Percentiles rank a stretch among this genome's conserved stretches.
phyloP scores from a whole-genome alignment of 2,113 vertebrate species.

The Petrocephalus zakoni region DNA sequence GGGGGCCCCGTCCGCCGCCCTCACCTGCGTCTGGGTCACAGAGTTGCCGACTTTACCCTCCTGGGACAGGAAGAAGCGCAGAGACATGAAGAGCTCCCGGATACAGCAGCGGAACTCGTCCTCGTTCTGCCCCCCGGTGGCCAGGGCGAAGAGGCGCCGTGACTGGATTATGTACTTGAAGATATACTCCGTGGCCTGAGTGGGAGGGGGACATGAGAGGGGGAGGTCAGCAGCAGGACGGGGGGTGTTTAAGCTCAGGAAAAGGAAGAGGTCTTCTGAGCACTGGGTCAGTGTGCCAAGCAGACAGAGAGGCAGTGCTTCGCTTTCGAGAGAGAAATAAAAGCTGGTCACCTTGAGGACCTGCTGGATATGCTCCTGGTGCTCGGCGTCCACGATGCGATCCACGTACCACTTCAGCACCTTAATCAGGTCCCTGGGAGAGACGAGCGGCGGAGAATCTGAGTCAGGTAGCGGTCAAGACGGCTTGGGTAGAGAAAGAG shows the following conservation, averaged over 20 bases:
- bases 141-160: conserved; percentile 84
- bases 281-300: not conserved
- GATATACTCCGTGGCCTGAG: conserved; percentile 80
- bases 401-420: conserved; percentile 97
- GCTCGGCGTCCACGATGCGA: conserved; percentile 88
- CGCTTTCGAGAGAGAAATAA: not conserved
- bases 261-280: not conserved
- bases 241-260: not conserved
- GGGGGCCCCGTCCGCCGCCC: not conserved
- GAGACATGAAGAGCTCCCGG: conserved; percentile 94
- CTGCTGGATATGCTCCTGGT: conserved; percentile 93
- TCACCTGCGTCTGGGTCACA: conserved; percentile 84
- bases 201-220: no score
- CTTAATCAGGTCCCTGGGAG: conserved; percentile 89
- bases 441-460: not conserved
- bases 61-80: conserved; percentile 93
- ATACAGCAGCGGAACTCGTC: conserved; percentile 94
- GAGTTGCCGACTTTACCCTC: conserved; percentile 80
- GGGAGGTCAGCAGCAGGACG: not conserved
- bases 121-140: conserved; percentile 91
- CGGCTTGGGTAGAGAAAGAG: not conserved
- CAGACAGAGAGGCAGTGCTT: not conserved
- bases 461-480: not conserved
- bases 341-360: conserved; percentile 79
- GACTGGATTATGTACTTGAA: conserved; percentile 98